Evolutionary conservation across 2,797 vertebrate genomes (phyloP), one percentile per base, ranked within the genome.

Genomic region (Kryptolebias ocellatus): DNA sequence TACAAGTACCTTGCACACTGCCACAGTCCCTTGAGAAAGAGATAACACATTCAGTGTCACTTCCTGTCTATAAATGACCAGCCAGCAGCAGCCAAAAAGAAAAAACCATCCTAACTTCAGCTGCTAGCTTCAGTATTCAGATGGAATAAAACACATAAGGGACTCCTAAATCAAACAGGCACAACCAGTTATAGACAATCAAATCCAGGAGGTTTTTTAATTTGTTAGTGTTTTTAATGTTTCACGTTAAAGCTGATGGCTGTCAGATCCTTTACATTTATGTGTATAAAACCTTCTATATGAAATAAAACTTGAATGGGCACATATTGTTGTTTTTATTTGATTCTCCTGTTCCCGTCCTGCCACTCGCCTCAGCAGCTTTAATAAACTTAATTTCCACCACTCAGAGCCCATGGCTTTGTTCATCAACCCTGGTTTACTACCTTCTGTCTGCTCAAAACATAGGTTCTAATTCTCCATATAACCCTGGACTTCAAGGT

Each of bases 21-120:
- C 97, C 96, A 86, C 98, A 99, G 87, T 98, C 95, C 98, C 98
- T 99, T 2, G 0, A 50, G 18, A 60, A 63, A 87, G 34, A 78
- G 39, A 78, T 60, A 3, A 80, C 16, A 39, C 10, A 57, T 24
- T 54, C 16, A 53, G 15, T 34, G 44, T 11, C 18, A 47, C 15
- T 50, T 17, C 50, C 12, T 53, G n/a, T 2, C 50, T 6, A 53
- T 11, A 5, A 52, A 56, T 18, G 12, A 47, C 5, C 55, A 60
- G 56, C 58, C 20, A 1, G 34, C 16, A 2, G 53, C 18, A 24
- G 5, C 53, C 20, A 16, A 60, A 60, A 31, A 11, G 51, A 37
- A 65, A 20, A 50, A 28, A 15, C 14, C 2, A 47, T 18, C 5
- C n/a, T 49, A 39, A 47, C 46, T 50, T 18, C 2, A 2, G 7